These are phyloP conservation scores for Malacosoma neustria DNA, from an alignment of 2,888 invertebrate species.

Conservation along the genomic window DNA sequence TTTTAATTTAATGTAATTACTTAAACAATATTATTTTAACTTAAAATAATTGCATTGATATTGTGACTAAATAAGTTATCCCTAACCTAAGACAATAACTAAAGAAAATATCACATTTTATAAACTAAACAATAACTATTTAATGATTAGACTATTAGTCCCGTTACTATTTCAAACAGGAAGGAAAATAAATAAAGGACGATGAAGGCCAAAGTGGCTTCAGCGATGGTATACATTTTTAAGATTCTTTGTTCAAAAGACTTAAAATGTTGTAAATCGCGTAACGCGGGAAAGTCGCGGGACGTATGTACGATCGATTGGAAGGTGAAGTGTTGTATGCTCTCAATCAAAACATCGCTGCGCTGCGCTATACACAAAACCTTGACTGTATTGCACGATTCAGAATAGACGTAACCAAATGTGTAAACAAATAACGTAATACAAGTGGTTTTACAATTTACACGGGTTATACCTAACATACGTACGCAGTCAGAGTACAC, in stretches of 20 bases:
- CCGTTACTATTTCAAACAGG: constrained; percentile 62
- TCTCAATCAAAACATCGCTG: constrained; percentile 35
- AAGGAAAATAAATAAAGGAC: constrained; percentile 64
- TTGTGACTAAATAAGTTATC: constrained; percentile 40
- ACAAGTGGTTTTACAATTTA: not conserved
- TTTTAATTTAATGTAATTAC: too few species aligned
- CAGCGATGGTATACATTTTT: constrained; percentile 66
- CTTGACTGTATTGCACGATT: constrained; percentile 38
- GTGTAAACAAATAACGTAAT: not conserved
- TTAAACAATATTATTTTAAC: constrained; percentile 7
- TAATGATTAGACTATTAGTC: constrained; percentile 44
- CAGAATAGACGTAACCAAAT: not conserved
- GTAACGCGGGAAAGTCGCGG: not conserved
- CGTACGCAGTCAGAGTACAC: not conserved
- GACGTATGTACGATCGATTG: constrained; percentile 44
- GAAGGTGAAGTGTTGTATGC: constrained; percentile 45
- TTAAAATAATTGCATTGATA: constrained; percentile 55
- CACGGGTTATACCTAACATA: not conserved
- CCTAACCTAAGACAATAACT: constrained; percentile 29
- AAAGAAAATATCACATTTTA: constrained; percentile 56
- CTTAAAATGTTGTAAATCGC: not conserved
- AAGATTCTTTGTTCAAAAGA: constrained; percentile 17
- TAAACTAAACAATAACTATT: constrained; percentile 21
- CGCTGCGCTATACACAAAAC: constrained; percentile 33
- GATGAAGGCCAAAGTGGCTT: constrained; percentile 60